These are phyloP conservation scores for Procapra przewalskii DNA, from an alignment of 2,113 vertebrate genomes.

Conservation along the genomic window DNA sequence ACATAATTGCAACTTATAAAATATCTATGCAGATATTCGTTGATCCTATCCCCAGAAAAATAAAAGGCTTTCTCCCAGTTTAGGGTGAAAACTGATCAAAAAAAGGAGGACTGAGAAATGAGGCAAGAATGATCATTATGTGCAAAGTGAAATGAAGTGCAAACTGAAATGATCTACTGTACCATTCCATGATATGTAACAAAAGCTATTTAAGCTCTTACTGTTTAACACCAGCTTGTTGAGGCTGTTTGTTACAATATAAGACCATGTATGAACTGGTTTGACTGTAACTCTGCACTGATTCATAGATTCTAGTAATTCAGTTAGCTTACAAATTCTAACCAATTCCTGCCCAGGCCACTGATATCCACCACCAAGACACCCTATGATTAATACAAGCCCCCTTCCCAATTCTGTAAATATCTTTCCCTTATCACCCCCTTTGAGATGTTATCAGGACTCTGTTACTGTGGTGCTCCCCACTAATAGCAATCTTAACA, in stretches of 20 bases:
- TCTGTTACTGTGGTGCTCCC: background rate
- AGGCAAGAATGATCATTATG: background rate
- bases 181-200: background rate
- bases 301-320: background rate
- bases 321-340: conserved; percentile 8
- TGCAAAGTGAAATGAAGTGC: background rate
- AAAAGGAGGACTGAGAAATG: background rate
- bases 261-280: background rate
- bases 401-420: background rate
- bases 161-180: background rate
- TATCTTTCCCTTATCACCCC: background rate
- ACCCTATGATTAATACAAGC: background rate
- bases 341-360: background rate
- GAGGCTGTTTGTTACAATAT: background rate
- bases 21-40: background rate
- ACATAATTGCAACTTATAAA: background rate
- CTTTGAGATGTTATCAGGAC: background rate
- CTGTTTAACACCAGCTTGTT: background rate
- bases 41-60: background rate
- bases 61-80: background rate
- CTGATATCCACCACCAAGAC: background rate
- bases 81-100: background rate
- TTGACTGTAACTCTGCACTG: background rate
- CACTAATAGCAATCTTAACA: background rate
- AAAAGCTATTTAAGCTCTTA: background rate